Conservation (phyloP, 1,140 invertebrate genomes). For the Drosophila ironensis region DNA sequence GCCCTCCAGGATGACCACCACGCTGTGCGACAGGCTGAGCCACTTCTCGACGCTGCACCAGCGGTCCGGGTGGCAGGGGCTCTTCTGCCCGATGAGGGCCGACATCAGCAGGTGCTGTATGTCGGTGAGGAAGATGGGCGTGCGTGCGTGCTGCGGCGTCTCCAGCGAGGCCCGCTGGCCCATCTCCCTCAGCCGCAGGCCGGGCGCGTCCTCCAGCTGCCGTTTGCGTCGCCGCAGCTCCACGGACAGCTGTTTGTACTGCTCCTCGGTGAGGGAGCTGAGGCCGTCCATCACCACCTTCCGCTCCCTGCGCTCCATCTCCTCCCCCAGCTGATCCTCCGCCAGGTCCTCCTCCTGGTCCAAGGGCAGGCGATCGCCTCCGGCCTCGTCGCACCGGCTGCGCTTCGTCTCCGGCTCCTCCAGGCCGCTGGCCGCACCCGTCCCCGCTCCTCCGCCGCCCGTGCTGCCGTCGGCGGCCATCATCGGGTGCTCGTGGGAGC, state of each 20-base stretch:
- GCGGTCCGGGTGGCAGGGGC: conserved; percentile 86
- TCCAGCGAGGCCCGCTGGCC: conserved; percentile 85
- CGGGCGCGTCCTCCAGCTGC: conserved; percentile 83
- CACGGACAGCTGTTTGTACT: conserved; percentile 84
- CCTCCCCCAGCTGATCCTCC: too few relatives aligned
- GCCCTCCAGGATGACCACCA: conserved; percentile 90
- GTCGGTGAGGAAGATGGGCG: conserved; percentile 91
- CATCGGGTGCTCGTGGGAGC: conserved; percentile 20
- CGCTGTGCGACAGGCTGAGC: conserved; percentile 86
- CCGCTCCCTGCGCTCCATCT: too few relatives aligned
- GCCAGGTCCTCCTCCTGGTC: too few relatives aligned
- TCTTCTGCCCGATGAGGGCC: conserved; percentile 87
- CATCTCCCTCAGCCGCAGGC: conserved; percentile 84
- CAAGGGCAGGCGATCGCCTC: conserved; percentile 51
- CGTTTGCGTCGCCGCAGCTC: conserved; percentile 84
- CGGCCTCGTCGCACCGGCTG: conserved; percentile 33
- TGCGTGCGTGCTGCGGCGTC: conserved; percentile 83
- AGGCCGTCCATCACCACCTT: conserved; percentile 8
- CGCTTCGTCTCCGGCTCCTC: conserved; percentile 42
- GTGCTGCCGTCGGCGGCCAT: too few relatives aligned
- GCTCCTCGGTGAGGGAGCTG: conserved; percentile 81
- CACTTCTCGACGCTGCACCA: conserved; percentile 92
- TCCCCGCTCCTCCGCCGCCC: too few relatives aligned
- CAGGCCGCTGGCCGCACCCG: too few relatives aligned
- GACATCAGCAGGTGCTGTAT: conserved; percentile 91